Evolutionary conservation across 2,888 invertebrate genomes (phyloP).

Genomic region (Phoenoteleia sp.): DNA sequence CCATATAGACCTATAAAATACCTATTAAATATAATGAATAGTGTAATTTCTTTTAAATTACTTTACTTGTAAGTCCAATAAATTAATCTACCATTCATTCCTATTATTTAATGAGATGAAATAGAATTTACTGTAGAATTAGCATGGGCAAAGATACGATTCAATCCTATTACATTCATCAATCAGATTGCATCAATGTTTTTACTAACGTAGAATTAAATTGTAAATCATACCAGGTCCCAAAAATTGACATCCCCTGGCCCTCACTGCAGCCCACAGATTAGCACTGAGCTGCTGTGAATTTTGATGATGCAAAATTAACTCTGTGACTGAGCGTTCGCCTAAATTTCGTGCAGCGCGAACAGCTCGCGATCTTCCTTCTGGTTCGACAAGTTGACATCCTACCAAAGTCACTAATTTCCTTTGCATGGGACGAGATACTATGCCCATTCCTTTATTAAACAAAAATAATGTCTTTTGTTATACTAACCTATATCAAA

Average conservation of each 20-base stretch:
- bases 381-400: conserved; percentile 96
- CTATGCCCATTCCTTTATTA: conserved; percentile 82
- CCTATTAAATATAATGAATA: too few relatives aligned
- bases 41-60: too few relatives aligned
- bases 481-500: too few relatives aligned
- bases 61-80: too few relatives aligned
- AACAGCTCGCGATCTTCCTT: conserved; percentile 93
- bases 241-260: conserved; percentile 98
- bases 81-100: too few relatives aligned
- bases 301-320: conserved; percentile 98
- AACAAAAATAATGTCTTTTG: not conserved
- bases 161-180: too few relatives aligned
- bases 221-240: conserved; percentile 91
- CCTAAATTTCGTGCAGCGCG: conserved; percentile 97
- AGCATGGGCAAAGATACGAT: too few relatives aligned
- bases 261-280: conserved; percentile 98
- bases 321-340: conserved; percentile 97
- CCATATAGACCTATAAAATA: too few relatives aligned
- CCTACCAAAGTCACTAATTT: conserved; percentile 97
- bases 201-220: too few relatives aligned
- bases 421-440: conserved; percentile 98
- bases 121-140: too few relatives aligned
- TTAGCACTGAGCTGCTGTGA: conserved; percentile 97
- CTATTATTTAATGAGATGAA: too few relatives aligned
- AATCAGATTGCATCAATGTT: too few relatives aligned